Percentiles rank a stretch among this genome's conserved stretches.
phyloP scores from a whole-genome alignment of 2,888 invertebrate species.

The Balanococcus diminutus region DNA sequence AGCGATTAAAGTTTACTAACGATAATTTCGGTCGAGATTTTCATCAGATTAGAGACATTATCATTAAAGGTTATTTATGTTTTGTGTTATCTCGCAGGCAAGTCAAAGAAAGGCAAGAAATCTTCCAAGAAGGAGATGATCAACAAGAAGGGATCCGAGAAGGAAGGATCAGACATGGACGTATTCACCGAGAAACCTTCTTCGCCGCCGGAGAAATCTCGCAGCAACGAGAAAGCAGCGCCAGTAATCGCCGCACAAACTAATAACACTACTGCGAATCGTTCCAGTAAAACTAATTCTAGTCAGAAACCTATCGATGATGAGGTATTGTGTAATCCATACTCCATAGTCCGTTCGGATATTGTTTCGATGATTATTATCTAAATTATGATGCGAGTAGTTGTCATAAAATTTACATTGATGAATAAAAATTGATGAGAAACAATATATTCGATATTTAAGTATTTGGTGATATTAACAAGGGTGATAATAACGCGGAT shows the following conservation, averaged over 20 bases:
- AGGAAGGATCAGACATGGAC: constrained; percentile 70
- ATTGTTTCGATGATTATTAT: constrained; percentile 50
- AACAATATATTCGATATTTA: not conserved
- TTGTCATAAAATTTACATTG: constrained; percentile 36
- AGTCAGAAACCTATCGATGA: constrained; percentile 50
- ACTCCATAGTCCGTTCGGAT: too few relatives aligned
- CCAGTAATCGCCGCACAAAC: not conserved
- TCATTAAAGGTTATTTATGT: not conserved
- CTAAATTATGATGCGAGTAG: constrained; percentile 51
- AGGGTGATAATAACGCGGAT: not conserved
- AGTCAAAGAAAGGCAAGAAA: constrained; percentile 62
- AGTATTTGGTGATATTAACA: not conserved
- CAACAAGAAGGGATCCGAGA: constrained; percentile 67
- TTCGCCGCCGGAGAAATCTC: constrained; percentile 7
- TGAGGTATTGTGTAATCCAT: too few relatives aligned
- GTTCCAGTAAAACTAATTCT: constrained; percentile 53
- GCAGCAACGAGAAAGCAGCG: not conserved
- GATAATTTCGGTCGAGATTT: not conserved
- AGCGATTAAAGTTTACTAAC: not conserved
- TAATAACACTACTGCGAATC: constrained; percentile 39
- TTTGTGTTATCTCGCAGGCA: constrained; percentile 8
- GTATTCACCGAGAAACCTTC: constrained; percentile 59
- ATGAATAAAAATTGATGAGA: constrained; percentile 41
- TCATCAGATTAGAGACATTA: not conserved
- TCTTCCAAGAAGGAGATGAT: constrained; percentile 64